Evolutionary conservation across 2,113 vertebrate species (phyloP).

Genomic region (Sinocyclocheilus maitianheensis): DNA sequence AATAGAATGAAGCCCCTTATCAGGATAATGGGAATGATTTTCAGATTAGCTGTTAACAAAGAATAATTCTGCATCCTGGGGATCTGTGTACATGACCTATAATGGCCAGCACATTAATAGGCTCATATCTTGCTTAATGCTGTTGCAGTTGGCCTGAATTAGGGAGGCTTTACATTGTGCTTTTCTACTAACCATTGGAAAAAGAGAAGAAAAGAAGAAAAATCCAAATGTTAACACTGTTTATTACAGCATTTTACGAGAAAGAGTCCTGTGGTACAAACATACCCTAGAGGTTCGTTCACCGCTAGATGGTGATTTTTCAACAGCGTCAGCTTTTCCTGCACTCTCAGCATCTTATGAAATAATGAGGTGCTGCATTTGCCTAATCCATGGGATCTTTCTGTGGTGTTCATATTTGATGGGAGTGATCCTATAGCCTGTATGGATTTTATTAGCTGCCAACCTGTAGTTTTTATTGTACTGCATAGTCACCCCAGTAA

Average conservation of each 20-base stretch:
- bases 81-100: neutral
- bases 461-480: neutral
- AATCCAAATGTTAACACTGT: neutral
- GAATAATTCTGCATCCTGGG: neutral
- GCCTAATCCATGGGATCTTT: neutral
- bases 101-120: neutral
- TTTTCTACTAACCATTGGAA: neutral
- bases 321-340: neutral
- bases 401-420: neutral
- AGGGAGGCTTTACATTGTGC: neutral
- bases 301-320: neutral
- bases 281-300: neutral
- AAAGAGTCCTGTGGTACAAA: neutral
- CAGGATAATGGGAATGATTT: slow-evolving; percentile 8
- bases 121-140: neutral
- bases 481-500: neutral
- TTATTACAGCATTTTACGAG: neutral
- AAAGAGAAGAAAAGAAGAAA: neutral
- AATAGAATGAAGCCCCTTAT: neutral
- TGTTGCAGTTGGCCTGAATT: neutral
- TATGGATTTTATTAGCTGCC: neutral
- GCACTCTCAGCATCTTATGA: slow-evolving; percentile 4
- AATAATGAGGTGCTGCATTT: neutral
- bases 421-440: neutral
- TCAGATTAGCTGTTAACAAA: slow-evolving; percentile 12